Percentiles rank a stretch among this genome's conserved stretches.
Conservation (phyloP, 2,113 vertebrate species). For the Rynchops niger region DNA sequence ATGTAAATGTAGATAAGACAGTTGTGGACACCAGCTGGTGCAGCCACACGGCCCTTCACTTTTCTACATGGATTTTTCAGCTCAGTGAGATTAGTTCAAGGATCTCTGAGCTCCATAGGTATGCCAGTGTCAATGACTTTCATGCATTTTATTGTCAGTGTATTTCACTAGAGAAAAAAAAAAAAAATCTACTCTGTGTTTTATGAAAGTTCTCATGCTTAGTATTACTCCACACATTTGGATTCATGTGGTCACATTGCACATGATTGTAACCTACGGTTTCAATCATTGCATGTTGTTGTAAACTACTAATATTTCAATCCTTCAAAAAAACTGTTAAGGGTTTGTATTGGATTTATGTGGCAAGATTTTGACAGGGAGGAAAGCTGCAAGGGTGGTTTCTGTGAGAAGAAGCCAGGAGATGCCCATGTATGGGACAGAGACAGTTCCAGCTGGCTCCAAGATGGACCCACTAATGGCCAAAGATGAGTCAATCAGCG, state of each 20-base stretch:
- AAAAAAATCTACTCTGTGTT: neutral
- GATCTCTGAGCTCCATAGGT: neutral
- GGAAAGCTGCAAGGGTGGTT: fast-evolving
- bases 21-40: neutral
- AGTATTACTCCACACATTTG: neutral
- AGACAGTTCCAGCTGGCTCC: neutral
- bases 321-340: neutral
- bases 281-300: neutral
- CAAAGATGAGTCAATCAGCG: neutral
- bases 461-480: neutral
- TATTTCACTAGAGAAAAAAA: neutral
- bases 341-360: neutral
- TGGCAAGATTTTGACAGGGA: neutral
- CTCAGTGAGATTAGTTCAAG: constrained; percentile 2
- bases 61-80: neutral
- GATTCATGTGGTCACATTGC: neutral
- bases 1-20: neutral
- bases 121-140: neutral
- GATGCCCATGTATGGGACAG: neutral
- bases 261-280: neutral
- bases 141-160: neutral
- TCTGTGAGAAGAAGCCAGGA: neutral
- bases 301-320: neutral
- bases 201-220: neutral
- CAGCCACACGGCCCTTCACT: neutral